Base-by-base conservation (phyloP, 2,888 invertebrate genomes). In the Yponomeuta cagnagella region DNA sequence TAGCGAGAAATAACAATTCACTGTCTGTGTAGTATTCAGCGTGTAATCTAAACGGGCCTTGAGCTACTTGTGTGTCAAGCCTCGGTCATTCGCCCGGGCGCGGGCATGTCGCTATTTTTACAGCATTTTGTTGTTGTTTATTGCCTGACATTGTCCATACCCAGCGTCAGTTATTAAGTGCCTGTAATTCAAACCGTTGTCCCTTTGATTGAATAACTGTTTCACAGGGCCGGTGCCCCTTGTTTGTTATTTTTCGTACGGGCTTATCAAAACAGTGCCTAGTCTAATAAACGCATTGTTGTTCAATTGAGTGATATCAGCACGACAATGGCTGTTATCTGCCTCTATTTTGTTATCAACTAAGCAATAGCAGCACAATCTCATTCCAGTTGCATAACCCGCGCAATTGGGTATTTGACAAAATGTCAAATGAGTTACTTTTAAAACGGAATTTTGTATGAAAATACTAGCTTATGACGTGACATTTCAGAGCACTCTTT, bases 41-140 rank as follows among this genome's bases (percentile, higher is more conserved):
- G 52, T 58, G 52, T 58, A 58, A 90, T 91, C 91, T 88, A 80
- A 77, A 74, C 83, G 81, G 89, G 84, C 92, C 92, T 91, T 92
- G 92, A 87, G 90, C 90, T 82, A 84, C 85, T 89, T 89, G 86
- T 89, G 85, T 91, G 91, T 90, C 91, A 90, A 87, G 82, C 82
- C 81, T 78, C 90, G 92, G 91, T 91, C 90, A 86, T 89, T 91
- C 87, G 52, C 81, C 87, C 90, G 43, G 23, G 43, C 82, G 77
- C 80, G 81, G 84, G 76, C 77, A 70, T 75, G 82, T 78, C 80
- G 72, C 91, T 92, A 92, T 92, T 90, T 90, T 88, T 89, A 58
- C 23, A 48, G 74, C 81, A 83, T 82, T 87, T 89, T 43, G 43
- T 43, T 43, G 43, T 86, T 89, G 87, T 89, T 86, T 87, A 86